Conservation (phyloP, 2,113 vertebrate genomes). For the Hoplias malabaricus region DNA sequence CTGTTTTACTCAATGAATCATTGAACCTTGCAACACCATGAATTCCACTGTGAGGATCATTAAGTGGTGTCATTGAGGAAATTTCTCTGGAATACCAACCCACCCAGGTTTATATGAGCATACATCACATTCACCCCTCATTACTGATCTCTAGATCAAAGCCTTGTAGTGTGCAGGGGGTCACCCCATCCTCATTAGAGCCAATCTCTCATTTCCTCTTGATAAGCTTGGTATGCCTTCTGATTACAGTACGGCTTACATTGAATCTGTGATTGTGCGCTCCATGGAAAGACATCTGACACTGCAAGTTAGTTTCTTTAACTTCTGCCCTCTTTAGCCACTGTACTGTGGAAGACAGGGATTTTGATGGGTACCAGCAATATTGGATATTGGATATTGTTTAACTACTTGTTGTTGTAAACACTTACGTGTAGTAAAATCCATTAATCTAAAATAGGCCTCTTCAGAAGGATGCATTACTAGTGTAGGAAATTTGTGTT, state of each 20-base stretch:
- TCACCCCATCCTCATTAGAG: constrained; percentile 52
- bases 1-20: too few relatives aligned
- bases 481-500: too few relatives aligned
- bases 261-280: constrained; percentile 58
- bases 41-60: too few relatives aligned
- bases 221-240: constrained; percentile 61
- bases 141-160: constrained; percentile 54
- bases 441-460: too few relatives aligned
- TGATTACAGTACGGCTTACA: constrained; percentile 41
- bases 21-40: too few relatives aligned
- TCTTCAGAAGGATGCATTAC: too few relatives aligned
- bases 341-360: neutral
- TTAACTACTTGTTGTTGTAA: too few relatives aligned
- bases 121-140: neutral
- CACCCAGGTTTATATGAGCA: neutral
- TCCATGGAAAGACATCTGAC: neutral
- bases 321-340: neutral
- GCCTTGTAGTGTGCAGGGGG: constrained; percentile 39
- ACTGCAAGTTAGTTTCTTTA: neutral
- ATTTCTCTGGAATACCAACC: neutral
- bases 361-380: neutral
- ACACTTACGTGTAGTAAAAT: too few relatives aligned
- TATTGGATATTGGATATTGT: too few relatives aligned
- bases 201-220: constrained; percentile 60
- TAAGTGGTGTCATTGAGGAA: neutral